Conservation (phyloP, 1,140 invertebrate genomes). For the Nasonia vitripennis region DNA sequence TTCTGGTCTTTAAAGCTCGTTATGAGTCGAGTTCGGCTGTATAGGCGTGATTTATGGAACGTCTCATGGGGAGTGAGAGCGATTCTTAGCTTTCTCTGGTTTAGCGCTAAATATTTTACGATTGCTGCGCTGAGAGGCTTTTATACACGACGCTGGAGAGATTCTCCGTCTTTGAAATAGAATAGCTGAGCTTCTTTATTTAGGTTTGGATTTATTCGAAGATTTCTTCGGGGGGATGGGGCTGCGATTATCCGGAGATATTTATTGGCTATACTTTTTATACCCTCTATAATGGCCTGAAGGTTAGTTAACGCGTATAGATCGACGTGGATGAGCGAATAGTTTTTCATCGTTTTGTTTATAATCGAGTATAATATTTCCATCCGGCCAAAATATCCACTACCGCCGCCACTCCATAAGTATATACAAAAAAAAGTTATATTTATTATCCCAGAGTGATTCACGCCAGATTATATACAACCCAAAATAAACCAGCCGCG, state of each 20-base stretch:
- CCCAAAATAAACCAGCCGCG: neutral
- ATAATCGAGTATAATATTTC: too few relatives aligned
- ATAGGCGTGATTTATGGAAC: constrained; percentile 28
- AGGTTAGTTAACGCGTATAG: too few relatives aligned
- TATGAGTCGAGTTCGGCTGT: neutral
- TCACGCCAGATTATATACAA: neutral
- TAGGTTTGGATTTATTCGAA: neutral
- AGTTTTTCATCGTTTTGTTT: too few relatives aligned
- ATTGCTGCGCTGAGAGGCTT: neutral
- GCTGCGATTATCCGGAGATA: neutral
- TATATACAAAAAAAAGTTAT: too few relatives aligned
- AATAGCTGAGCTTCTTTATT: neutral
- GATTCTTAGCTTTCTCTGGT: constrained; percentile 14
- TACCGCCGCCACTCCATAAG: too few relatives aligned
- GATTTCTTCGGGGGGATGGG: neutral
- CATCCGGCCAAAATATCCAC: too few relatives aligned
- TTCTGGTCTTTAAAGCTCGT: constrained; percentile 17
- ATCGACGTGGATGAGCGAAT: too few relatives aligned
- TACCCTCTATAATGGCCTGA: too few relatives aligned
- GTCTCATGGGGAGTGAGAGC: neutral
- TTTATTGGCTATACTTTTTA: neutral
- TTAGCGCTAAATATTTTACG: constrained; percentile 42
- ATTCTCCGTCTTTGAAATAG: neutral
- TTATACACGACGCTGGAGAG: neutral
- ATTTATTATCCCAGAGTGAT: neutral